A percentile compares a stretch with the other conserved stretches of the same genome.
phyloP scores from a whole-genome alignment of 1,140 invertebrate genomes.

The Drosophila pandora region DNA sequence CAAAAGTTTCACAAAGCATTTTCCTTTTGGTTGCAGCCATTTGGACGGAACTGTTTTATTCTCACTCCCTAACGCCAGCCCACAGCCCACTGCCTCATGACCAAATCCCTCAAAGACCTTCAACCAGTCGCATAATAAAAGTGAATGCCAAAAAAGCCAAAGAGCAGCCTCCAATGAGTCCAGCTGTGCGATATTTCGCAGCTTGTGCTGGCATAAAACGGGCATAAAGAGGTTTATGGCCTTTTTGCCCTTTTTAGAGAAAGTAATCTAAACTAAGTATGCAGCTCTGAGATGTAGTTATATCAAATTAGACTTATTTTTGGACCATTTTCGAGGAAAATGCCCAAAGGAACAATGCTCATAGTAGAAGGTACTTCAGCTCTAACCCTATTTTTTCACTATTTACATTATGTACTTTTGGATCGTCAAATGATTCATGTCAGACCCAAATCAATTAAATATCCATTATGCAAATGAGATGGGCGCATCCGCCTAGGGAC shows the following conservation, averaged over 20 bases:
- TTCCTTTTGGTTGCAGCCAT: constrained; percentile 40
- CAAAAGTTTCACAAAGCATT: constrained; percentile 33
- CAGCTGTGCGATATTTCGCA: constrained; percentile 42
- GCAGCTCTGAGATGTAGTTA: constrained; percentile 34
- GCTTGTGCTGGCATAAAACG: constrained; percentile 31
- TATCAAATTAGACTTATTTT: constrained; percentile 32
- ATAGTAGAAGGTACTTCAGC: neutral
- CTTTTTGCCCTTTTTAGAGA: constrained; percentile 37
- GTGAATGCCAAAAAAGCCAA: constrained; percentile 26
- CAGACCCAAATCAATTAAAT: constrained; percentile 47
- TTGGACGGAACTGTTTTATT: constrained; percentile 33
- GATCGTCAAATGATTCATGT: constrained; percentile 23
- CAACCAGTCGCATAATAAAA: constrained; percentile 41
- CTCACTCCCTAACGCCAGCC: neutral
- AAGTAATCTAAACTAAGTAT: constrained; percentile 43
- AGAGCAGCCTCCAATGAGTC: constrained; percentile 9
- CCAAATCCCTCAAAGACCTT: constrained; percentile 18
- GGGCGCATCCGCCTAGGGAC: constrained; percentile 5
- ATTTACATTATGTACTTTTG: neutral
- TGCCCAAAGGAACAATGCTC: no score
- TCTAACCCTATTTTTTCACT: neutral
- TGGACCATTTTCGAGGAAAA: neutral
- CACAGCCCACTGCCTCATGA: no score
- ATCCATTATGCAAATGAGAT: constrained; percentile 41
- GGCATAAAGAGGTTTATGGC: constrained; percentile 41